Percentiles rank a stretch among this genome's conserved stretches.
Conservation (phyloP, 2,888 invertebrate species). For the Melieria omissa region DNA sequence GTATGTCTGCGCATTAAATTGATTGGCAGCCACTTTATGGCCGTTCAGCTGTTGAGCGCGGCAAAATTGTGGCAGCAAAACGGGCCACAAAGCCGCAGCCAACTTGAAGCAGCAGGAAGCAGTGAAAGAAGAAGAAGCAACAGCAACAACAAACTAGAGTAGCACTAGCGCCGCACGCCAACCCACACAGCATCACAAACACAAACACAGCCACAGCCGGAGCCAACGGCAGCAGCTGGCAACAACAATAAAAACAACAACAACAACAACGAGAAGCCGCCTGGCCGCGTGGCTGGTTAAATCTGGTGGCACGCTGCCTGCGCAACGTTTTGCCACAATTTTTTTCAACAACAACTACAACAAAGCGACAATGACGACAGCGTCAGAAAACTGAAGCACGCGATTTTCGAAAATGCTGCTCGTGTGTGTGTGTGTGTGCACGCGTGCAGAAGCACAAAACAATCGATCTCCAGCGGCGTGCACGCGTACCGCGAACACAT, state of each 20-base stretch:
- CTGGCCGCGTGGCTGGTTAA: conserved; percentile 25
- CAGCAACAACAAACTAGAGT: not conserved
- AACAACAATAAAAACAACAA: not conserved
- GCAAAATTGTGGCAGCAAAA: not conserved
- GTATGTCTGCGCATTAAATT: conserved; percentile 5
- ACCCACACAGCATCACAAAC: conserved; percentile 1
- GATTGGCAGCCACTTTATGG: conserved; percentile 24
- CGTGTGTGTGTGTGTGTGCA: conserved; percentile 27
- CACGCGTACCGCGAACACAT: not conserved
- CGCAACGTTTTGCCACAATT: too few relatives aligned
- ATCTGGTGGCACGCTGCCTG: conserved; percentile 16
- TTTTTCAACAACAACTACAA: not conserved
- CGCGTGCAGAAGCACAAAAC: conserved; percentile 58
- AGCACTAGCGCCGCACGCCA: not conserved
- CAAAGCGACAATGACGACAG: not conserved
- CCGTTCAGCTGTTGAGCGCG: conserved; percentile 5
- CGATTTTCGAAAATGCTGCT: conserved; percentile 25
- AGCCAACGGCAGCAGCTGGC: not conserved
- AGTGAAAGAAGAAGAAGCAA: not conserved
- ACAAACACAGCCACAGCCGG: conserved; percentile 13
- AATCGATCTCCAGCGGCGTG: conserved; percentile 56
- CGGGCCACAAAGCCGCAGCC: not conserved
- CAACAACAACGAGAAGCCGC: conserved; percentile 12
- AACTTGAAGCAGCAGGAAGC: not conserved
- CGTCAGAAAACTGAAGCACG: conserved; percentile 24